Evolutionary conservation across 2,113 vertebrate species (phyloP), one percentile per base, ranked within the genome.

Genomic region (Bambusicola thoracicus): DNA sequence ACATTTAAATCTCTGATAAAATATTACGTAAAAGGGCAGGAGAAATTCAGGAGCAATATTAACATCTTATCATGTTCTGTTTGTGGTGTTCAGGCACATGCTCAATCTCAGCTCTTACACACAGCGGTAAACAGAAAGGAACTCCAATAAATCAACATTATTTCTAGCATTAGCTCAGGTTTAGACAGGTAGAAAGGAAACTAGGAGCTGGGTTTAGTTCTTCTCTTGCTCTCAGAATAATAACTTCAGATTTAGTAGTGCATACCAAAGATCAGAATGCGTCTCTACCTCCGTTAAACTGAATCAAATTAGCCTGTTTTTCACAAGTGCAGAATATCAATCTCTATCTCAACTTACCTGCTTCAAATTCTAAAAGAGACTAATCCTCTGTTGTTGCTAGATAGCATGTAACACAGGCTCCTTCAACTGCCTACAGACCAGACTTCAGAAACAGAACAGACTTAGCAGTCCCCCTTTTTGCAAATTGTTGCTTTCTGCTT

Each of bases 1-100:
- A 96, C 95, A 94, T 95, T 96, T 94, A 94, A 95, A 93, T 92
- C 56, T 88, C 78, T 90, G 83, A 90, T 83, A 96, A 94, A 96
- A 91, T 53, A 88, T 94, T 93, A 94, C 2, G 5, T 95, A 94
- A 97, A 94, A 94, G 81, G 36, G 58, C 81, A 88, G 44, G 55
- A 93, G 72, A 92, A 92, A 81, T 80, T 81, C 76, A 85, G 68
- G 77, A 91, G 75, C 41, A 92, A 96, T 95, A 93, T 81, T 75
- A 79, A 93, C 59, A 51, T 59, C 80, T 78, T 80, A 51, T 22
- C 11, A 2, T 70, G 41, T 32, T 77, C 65, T 36, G 25, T 43
- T 74, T 59, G 38, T 17, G 30, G 41, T 81, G 65, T 68, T 93
- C 78, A 85, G 49, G 67, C 30, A 63, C 41, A 67, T 12, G 41